A percentile compares a stretch with the other conserved stretches of the same genome.
These are phyloP conservation scores for Phataginus tetradactyla DNA, from an alignment of 2,797 vertebrate genomes.

Conservation along the genomic window DNA sequence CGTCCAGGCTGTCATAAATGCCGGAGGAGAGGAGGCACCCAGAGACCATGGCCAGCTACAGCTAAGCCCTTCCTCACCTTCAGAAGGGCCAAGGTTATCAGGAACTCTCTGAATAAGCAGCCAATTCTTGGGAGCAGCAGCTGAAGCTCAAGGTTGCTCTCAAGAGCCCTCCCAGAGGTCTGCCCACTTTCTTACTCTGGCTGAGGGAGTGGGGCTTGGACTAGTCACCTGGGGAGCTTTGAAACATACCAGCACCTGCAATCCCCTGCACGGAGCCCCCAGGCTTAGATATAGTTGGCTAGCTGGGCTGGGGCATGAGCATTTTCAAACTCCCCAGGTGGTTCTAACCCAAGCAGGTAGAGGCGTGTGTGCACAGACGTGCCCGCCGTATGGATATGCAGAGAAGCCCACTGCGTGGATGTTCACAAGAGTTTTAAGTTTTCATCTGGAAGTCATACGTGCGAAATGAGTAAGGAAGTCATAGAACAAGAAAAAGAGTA, in stretches of 20 bases:
- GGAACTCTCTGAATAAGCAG: background rate
- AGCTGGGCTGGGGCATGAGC: accelerated
- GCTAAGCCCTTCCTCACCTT: background rate
- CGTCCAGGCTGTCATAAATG: no score
- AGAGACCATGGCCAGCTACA: accelerated
- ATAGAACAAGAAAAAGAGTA: background rate
- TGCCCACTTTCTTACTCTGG: background rate
- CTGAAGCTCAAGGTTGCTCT: accelerated
- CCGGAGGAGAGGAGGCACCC: background rate
- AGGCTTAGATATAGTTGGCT: background rate
- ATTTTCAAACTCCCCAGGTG: background rate
- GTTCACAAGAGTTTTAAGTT: background rate
- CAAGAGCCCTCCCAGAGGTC: background rate
- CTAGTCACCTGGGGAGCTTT: background rate
- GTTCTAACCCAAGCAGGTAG: background rate
- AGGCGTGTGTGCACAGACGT: background rate
- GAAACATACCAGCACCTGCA: no score
- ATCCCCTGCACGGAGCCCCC: background rate
- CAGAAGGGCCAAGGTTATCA: background rate
- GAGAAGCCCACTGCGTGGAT: accelerated
- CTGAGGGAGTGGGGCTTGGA: accelerated
- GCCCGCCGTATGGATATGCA: accelerated
- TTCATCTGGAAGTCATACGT: background rate
- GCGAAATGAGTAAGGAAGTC: background rate
- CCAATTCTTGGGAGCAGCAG: background rate